phyloP scores from a whole-genome alignment of 2,797 vertebrate genomes.

The Podargus strigoides region DNA sequence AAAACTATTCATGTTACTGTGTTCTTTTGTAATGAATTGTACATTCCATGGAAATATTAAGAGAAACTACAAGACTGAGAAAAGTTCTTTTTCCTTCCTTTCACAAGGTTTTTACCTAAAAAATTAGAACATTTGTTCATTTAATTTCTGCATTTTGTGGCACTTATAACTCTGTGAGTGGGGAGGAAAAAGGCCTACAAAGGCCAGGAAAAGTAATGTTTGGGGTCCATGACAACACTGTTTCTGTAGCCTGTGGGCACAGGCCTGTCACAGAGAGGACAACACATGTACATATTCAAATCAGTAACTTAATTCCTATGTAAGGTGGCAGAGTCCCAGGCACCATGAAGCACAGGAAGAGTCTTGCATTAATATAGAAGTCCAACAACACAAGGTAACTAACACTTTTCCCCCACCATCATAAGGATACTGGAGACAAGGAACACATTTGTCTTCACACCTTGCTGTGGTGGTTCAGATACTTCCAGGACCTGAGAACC shows the following conservation, averaged over 20 bases:
- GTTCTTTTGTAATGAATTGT: neutral
- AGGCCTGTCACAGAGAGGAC: neutral
- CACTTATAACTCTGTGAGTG: neutral
- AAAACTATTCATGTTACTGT: neutral
- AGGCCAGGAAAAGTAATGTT: neutral
- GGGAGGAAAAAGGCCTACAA: neutral
- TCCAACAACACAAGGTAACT: neutral
- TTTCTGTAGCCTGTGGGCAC: neutral
- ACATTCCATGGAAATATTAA: neutral
- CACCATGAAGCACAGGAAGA: accelerated
- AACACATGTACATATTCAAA: neutral
- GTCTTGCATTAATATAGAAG: neutral
- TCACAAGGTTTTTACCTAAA: neutral
- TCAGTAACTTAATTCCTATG: neutral
- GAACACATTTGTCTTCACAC: neutral
- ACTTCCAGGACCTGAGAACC: no score
- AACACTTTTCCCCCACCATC: no score
- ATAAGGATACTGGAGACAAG: neutral
- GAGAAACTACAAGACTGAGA: neutral
- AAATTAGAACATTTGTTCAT: neutral
- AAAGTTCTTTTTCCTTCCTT: neutral
- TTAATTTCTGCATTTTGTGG: neutral
- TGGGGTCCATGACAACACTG: neutral
- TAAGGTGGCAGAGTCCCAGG: neutral
- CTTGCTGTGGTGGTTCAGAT: no score